Evolutionary conservation across 2,888 invertebrate genomes (phyloP), one percentile per base, ranked within the genome.

Genomic region (Hypolimnas misippus): DNA sequence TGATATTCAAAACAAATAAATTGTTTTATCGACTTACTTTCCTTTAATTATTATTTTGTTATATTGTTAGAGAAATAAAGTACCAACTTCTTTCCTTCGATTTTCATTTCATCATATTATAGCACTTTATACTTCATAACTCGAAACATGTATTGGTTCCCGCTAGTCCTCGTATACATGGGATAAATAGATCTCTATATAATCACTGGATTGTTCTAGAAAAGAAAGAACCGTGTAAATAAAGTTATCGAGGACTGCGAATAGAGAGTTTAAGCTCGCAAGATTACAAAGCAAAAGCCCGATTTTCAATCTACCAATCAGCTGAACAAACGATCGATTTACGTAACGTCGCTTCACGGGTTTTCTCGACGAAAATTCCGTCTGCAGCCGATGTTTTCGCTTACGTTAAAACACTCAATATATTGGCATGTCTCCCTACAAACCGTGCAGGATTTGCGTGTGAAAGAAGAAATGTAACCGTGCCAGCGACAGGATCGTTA

Each of bases 241-340:
- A 59, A 53, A 60, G 53, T 54, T 60, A 60, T 60, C 46, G 59
- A 38, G 46, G 33, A 54, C 52, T 54, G 59, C 35, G 59, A 54
- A 60, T 60, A 60, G 59, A 60, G 59, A 55, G 51, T 57, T 25
- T 57, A 33, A 79, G 77, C 76, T 75, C 73, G 67, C 67, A 74
- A 79, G 79, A 84, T 83, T 79, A 82, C 77, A 79, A 74, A 81
- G 79, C 76, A 78, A 81, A 80, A 82, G 70, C 73, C 74, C 74
- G 76, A 77, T 83, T 82, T 85, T 83, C 82, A 83, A 87, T 84
- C 70, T 82, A 81, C 79, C 83, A 86, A 84, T 87, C 86, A 86
- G 83, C 75, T 82, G 81, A 82, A 83, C 83, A 85, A 87, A 86
- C 84, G 82, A 86, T 85, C 83, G 83, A 84, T 86, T 83, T 81